These are phyloP conservation scores for Ameiurus melas DNA, from an alignment of 2,113 vertebrate species.

Conservation along the genomic window DNA sequence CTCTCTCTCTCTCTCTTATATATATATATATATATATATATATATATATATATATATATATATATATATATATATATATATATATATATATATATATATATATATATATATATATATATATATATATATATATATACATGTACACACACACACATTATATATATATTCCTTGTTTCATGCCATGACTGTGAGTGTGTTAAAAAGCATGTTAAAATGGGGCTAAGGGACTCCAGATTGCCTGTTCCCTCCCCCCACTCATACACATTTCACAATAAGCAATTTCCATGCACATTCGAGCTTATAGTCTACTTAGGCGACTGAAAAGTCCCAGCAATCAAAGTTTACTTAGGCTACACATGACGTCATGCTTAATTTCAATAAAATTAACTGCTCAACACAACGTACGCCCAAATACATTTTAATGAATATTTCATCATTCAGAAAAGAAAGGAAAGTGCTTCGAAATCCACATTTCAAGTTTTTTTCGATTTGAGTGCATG, in stretches of 20 bases:
- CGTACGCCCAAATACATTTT: constrained; percentile 73
- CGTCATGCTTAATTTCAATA: constrained; percentile 16
- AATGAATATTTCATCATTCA: constrained; percentile 72
- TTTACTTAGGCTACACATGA: neutral
- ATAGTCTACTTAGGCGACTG: neutral
- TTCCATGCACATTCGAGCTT: constrained; percentile 7
- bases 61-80: too few relatives aligned
- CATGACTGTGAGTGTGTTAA: too few relatives aligned
- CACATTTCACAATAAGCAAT: constrained; percentile 28
- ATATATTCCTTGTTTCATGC: too few relatives aligned
- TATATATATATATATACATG: too few relatives aligned
- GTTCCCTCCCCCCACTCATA: constrained; percentile 30
- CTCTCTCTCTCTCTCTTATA: too few relatives aligned
- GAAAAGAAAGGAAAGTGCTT: constrained; percentile 78
- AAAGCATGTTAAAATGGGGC: neutral
- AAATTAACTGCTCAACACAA: constrained; percentile 51
- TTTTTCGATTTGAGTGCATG: constrained; percentile 75
- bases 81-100: too few relatives aligned
- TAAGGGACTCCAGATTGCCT: constrained; percentile 23
- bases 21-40: too few relatives aligned
- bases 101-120: too few relatives aligned
- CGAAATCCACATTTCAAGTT: constrained; percentile 79
- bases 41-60: too few relatives aligned
- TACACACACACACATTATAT: too few relatives aligned
- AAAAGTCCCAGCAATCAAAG: neutral